Base-by-base conservation (phyloP, 2,797 vertebrate species). In the Microcaecilia unicolor region DNA sequence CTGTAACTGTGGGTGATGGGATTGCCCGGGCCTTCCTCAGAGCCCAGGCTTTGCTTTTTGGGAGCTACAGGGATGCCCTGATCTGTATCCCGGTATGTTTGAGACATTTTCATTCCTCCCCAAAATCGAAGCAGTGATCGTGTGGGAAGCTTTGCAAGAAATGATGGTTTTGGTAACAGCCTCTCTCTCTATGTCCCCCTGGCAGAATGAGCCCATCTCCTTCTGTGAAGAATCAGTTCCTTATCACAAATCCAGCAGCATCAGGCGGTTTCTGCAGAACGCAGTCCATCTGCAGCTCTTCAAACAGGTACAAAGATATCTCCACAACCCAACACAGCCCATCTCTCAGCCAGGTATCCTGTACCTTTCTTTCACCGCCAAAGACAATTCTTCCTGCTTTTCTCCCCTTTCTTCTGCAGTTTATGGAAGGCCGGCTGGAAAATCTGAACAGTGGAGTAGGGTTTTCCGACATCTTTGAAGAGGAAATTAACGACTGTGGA, bases 201-300 rank as follows among this genome's bases (percentile, higher is more conserved):
- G 54, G 11, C 61, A 93, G 91, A 83, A 72, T 3, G 76, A 76
- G 22, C 76, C 78, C 3, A 54, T 88, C 13, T 50, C 51, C 17
- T 92, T 95, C 70, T 76, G 37, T 9, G 73, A 90, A 27, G 80
- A 91, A 35, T 39, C 64, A 8, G 93, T 93, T 57, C 32, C 92
- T 31, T 77, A 78, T 32, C 85, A 90, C 51, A 91, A 85, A 41
- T 81, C 86, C 4, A 42, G 64, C 13, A 67, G 69, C 16, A 76
- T 85, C 74, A 86, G 78, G 49, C 67, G 74, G 26, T 95, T 94
- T 61, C 78, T 91, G 14, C 75, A 76, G 47, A 70, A 70, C 9
- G 88, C 92, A 0, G 58, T 90, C 21, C 90, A 95, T 50, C 67
- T 91, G 26, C 92, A 95, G 66, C 84, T 84, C 31, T 95, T 95